Conservation (phyloP, 2,113 vertebrate genomes). For the Pholis gunnellus region DNA sequence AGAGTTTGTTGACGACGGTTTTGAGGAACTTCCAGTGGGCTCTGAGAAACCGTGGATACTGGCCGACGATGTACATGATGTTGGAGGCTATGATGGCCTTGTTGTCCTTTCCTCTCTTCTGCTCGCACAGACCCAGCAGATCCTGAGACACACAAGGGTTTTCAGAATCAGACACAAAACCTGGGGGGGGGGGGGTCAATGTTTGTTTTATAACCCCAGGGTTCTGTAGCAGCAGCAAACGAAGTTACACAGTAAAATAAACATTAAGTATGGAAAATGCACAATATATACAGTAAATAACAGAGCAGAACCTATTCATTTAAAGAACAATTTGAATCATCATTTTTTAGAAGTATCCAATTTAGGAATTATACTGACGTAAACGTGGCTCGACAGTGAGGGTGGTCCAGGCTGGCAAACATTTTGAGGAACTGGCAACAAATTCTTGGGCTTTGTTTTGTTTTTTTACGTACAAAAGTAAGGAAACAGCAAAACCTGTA, state of each 20-base stretch:
- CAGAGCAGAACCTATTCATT: too few species aligned
- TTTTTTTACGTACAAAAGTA: too few species aligned
- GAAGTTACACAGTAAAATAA: too few species aligned
- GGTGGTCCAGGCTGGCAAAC: too few species aligned
- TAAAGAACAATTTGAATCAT: background rate
- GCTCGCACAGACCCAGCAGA: constrained; percentile 97
- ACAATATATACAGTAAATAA: too few species aligned
- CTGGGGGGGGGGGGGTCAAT: background rate
- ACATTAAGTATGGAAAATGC: too few species aligned
- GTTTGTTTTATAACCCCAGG: background rate
- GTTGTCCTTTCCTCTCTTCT: constrained; percentile 99
- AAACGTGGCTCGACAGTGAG: too few species aligned
- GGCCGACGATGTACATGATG: constrained; percentile 99
- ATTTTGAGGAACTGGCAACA: too few species aligned
- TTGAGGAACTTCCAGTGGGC: constrained; percentile 99
- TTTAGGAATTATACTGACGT: too few species aligned
- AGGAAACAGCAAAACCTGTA: too few species aligned
- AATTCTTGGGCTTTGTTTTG: too few species aligned
- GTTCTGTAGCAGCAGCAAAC: too few species aligned
- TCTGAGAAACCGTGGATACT: constrained; percentile 97
- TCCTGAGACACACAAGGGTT: constrained; percentile 84
- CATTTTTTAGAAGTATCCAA: background rate
- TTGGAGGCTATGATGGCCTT: constrained; percentile 99
- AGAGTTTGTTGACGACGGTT: constrained; percentile 98
- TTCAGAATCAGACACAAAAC: background rate